Percentiles rank a stretch among this genome's conserved stretches.
Evolutionary conservation across 1,140 invertebrate species (phyloP).

Genomic region (Chironomus tepperi): DNA sequence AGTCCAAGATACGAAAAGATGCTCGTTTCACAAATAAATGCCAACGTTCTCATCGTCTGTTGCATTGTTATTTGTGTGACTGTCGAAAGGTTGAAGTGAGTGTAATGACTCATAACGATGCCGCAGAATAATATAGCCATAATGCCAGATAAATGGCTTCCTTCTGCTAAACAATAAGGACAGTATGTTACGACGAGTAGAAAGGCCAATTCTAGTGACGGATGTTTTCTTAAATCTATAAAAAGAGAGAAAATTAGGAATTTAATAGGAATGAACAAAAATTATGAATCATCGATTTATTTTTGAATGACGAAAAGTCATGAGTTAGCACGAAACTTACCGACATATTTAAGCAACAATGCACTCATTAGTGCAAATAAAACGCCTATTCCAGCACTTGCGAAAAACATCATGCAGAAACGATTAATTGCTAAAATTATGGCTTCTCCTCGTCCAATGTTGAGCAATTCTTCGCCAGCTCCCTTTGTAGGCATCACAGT

Average conservation of each 20-base stretch:
- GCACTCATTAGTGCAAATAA: conserved; percentile 91
- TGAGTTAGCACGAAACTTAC: background rate
- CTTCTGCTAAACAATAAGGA: conserved; percentile 96
- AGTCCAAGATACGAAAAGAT: conserved; percentile 98
- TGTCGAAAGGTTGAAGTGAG: conserved; percentile 96
- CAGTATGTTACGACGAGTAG: conserved; percentile 98
- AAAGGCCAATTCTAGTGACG: conserved; percentile 95
- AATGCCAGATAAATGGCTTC: conserved; percentile 92
- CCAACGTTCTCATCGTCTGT: conserved; percentile 94
- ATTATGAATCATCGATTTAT: background rate
- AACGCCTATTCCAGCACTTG: conserved; percentile 94
- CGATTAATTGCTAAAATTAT: conserved; percentile 82
- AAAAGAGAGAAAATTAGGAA: background rate
- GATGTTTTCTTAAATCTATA: conserved; percentile 86
- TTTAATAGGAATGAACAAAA: too few species aligned
- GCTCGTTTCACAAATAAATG: conserved; percentile 97
- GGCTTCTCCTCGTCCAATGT: conserved; percentile 59
- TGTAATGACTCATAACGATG: conserved; percentile 99
- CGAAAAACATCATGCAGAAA: conserved; percentile 97
- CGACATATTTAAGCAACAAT: conserved; percentile 84
- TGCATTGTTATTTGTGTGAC: conserved; percentile 99
- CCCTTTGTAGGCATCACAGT: conserved; percentile 60
- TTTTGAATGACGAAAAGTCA: background rate
- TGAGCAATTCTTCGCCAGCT: conserved; percentile 30
- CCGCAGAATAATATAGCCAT: conserved; percentile 99